These are phyloP conservation scores for Gymnorhina tibicen DNA, from an alignment of 2,113 vertebrate genomes.

Conservation along the genomic window DNA sequence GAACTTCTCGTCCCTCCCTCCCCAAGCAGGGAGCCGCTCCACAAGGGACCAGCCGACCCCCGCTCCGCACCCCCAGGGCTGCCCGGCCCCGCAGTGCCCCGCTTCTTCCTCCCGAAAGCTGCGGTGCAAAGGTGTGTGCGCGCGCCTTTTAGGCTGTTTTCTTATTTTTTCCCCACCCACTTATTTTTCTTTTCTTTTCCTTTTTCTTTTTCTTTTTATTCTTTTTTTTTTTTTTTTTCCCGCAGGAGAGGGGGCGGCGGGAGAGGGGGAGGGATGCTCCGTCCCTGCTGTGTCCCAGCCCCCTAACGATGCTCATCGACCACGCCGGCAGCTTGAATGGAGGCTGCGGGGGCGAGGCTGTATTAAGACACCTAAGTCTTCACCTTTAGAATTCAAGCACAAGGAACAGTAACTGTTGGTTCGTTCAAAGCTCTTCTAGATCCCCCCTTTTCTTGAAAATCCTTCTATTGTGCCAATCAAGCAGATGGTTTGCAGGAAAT, in stretches of 20 bases:
- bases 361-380: conserved; percentile 81
- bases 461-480: conserved; percentile 97
- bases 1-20: rapidly evolving
- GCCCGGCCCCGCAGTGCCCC: not conserved
- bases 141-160: not conserved
- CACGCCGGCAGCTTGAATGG: not conserved
- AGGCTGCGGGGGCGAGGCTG: conserved; percentile 3
- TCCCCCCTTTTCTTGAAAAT: conserved; percentile 83
- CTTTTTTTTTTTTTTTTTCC: not conserved
- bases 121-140: rapidly evolving
- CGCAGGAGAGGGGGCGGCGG: too few species aligned
- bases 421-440: conserved; percentile 78
- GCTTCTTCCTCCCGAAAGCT: not conserved
- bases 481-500: conserved; percentile 99
- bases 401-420: conserved; percentile 77
- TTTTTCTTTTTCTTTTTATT: rapidly evolving
- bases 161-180: too few species aligned
- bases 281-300: not conserved
- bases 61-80: too few species aligned
- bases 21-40: not conserved
- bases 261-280: not conserved
- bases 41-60: too few species aligned
- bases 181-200: too few species aligned
- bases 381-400: conserved; percentile 80
- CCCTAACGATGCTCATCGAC: not conserved